Percentiles rank a stretch among this genome's conserved stretches.
Conservation (phyloP, 2,113 vertebrate species). For the Hassar affinis region DNA sequence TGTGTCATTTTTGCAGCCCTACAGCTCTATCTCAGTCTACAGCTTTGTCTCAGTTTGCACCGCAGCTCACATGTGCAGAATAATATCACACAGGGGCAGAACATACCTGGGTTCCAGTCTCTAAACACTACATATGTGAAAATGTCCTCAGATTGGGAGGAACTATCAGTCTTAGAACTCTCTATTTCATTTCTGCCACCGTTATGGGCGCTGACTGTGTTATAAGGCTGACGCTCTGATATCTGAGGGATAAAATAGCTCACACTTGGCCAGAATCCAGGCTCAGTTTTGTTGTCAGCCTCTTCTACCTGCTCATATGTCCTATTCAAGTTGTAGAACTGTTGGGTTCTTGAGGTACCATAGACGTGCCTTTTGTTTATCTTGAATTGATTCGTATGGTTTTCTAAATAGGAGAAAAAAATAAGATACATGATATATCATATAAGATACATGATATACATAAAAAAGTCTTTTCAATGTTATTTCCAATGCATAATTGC, state of each 20-base stretch:
- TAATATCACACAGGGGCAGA: background rate
- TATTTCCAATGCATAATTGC: no score
- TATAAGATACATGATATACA: no score
- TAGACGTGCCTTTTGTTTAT: background rate
- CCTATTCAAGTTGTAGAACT: background rate
- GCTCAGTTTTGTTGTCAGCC: slow-evolving; percentile 44
- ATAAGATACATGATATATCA: no score
- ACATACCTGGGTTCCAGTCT: background rate
- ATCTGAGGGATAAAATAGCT: background rate
- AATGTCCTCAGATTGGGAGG: background rate
- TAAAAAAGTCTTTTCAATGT: no score
- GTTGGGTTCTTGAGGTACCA: background rate
- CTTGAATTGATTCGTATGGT: background rate
- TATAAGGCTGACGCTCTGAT: slow-evolving; percentile 29
- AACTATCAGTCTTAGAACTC: background rate
- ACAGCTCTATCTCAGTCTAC: background rate
- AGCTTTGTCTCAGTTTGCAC: background rate
- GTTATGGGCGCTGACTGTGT: slow-evolving; percentile 50
- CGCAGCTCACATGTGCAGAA: background rate
- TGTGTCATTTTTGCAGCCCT: background rate
- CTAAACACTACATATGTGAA: background rate
- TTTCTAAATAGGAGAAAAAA: background rate
- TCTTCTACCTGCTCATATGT: background rate
- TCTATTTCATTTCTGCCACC: slow-evolving; percentile 28
- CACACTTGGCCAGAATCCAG: background rate